phyloP scores from a whole-genome alignment of 2,888 invertebrate genomes.

The Drosophila longiperda region DNA sequence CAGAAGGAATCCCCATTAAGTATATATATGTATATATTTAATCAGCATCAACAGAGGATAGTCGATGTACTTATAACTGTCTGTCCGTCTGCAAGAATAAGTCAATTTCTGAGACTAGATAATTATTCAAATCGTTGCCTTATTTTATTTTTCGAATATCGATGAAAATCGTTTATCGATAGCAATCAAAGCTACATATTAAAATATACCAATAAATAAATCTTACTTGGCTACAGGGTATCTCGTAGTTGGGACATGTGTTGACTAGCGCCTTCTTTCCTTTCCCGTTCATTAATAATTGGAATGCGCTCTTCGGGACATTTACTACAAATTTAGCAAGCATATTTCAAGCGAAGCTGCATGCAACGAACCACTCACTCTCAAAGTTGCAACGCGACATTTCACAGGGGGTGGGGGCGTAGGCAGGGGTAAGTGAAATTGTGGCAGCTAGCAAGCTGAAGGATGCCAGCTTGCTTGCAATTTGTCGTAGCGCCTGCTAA shows the following conservation, averaged over 20 bases:
- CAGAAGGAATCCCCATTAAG: background rate
- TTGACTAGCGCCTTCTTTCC: background rate
- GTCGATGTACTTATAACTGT: background rate
- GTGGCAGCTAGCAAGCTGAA: background rate
- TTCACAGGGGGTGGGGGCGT: background rate
- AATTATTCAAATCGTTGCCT: background rate
- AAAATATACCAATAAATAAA: too few species aligned
- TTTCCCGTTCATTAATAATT: constrained; percentile 12
- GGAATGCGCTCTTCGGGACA: constrained; percentile 53
- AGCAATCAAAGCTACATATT: background rate
- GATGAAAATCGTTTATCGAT: too few species aligned
- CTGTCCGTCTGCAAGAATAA: too few species aligned
- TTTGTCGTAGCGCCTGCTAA: constrained; percentile 49
- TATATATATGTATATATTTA: background rate
- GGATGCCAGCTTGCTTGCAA: constrained; percentile 53
- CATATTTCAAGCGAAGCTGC: constrained; percentile 62
- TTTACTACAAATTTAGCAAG: constrained; percentile 56
- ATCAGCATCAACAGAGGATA: background rate
- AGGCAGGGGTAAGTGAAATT: background rate
- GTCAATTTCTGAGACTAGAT: background rate
- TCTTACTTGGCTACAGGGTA: background rate
- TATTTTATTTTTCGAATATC: background rate
- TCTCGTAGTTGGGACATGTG: background rate
- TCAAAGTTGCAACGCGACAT: constrained; percentile 19
- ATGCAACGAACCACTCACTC: constrained; percentile 2